Evolutionary conservation across 2,797 vertebrate species (phyloP), one percentile per base, ranked within the genome.

Genomic region (Chaenodraco wilsoni): DNA sequence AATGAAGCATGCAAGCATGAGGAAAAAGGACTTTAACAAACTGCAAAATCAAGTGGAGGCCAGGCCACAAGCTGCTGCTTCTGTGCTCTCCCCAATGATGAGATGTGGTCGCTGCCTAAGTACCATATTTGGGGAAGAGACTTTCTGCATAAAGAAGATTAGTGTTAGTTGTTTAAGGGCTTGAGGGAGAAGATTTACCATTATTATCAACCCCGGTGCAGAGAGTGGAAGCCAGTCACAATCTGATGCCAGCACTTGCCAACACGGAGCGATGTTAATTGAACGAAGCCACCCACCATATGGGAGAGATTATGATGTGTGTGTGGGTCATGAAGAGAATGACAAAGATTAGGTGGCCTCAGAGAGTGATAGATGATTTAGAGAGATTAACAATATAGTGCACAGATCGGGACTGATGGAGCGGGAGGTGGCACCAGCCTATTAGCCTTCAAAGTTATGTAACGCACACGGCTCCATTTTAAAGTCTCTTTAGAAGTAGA

Each of bases 121-220:
- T 84, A 84, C 79, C 87, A 90, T 89, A 89, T 89, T 88, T 89
- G 88, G 76, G 81, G 73, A 84, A 85, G 83, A 78, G 78, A 88
- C 87, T 90, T 90, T 92, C 72, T 82, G 87, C 83, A 94, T 94
- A 94, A 96, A 96, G 95, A 93, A 94, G 95, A 95, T 96, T 96
- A 96, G 87, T 91, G 79, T 83, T 88, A 84, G 88, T 93, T 94
- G 93, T 94, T 95, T 89, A 90, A 91, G 87, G 91, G 89, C 83
- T 92, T 86, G 80, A 62, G 70, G 69, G 78, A 79, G 84, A 84
- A 85, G 92, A 91, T 94, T 94, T 93, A 92, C 89, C 89, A 91
- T 94, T 91, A 94, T 95, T 94, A 95, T 91, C 84, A 87, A 74
- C 85, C 78, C 84, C 84, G 87, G 92, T 89, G 79, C 78, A 91